Evolutionary conservation across 2,888 invertebrate genomes (phyloP).

Genomic region (Eilema griseolum): DNA sequence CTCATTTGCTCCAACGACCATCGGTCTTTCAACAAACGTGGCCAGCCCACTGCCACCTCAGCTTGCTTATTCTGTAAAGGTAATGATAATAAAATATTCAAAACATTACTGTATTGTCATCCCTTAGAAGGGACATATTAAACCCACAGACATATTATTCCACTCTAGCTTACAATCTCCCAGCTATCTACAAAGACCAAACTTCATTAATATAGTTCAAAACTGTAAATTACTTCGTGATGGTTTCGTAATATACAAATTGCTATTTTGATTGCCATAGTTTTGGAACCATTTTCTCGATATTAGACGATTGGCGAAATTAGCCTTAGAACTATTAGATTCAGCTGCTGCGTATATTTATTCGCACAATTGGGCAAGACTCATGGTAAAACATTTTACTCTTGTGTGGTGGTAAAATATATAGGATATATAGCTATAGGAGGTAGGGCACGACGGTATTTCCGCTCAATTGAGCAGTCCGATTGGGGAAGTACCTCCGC

Average conservation of each 20-base stretch:
- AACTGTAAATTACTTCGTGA: conserved; percentile 19
- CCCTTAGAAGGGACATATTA: not conserved
- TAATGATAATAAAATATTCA: too few species aligned
- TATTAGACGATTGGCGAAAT: not conserved
- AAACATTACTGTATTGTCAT: not conserved
- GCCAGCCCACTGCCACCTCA: too few species aligned
- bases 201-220: conserved; percentile 19
- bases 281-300: conserved; percentile 11
- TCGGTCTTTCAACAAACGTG: too few species aligned
- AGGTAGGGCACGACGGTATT: too few species aligned
- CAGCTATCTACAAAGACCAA: not conserved
- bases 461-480: too few species aligned
- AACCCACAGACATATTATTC: not conserved
- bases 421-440: too few species aligned
- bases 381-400: not conserved
- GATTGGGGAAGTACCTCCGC: too few species aligned
- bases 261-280: conserved; percentile 24
- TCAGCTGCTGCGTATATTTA: conserved; percentile 7
- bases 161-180: not conserved
- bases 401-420: not conserved
- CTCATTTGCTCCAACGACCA: too few species aligned
- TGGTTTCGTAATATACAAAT: conserved; percentile 10
- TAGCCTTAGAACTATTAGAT: conserved; percentile 7
- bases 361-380: not conserved
- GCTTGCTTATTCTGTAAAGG: too few species aligned